phyloP scores from a whole-genome alignment of 2,888 invertebrate genomes.

The Minunthozetes semirufus region DNA sequence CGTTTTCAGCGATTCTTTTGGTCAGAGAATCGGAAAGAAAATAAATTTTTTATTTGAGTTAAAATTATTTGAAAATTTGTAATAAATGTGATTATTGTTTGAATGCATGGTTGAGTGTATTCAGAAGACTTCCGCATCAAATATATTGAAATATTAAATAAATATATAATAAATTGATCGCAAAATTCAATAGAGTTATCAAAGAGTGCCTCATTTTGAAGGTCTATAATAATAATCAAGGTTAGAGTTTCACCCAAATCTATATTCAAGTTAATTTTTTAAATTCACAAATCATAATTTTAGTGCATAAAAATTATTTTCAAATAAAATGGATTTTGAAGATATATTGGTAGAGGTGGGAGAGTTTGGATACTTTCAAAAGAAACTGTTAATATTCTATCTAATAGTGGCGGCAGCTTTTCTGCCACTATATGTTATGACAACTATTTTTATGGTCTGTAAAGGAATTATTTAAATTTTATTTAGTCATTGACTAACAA shows the following conservation, averaged over 20 bases:
- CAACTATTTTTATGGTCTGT: slow-evolving; percentile 60
- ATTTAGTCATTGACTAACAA: background rate
- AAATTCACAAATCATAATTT: no score
- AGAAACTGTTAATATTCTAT: slow-evolving; percentile 65
- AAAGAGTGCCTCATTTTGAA: background rate
- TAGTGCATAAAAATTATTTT: no score
- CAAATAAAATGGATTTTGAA: slow-evolving; percentile 43
- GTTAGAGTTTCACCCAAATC: no score
- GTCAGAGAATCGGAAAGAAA: no score
- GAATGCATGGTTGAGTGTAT: no score
- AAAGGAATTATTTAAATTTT: background rate
- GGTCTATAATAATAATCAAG: no score
- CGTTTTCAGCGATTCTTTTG: no score
- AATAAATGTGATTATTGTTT: no score
- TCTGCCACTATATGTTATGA: slow-evolving; percentile 46
- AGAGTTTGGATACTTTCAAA: slow-evolving; percentile 78
- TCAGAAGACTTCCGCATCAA: no score
- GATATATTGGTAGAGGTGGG: slow-evolving; percentile 64
- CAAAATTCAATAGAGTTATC: background rate
- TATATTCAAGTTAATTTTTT: no score
- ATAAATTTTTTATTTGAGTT: no score
- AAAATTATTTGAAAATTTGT: no score
- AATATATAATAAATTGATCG: background rate
- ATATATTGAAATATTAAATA: background rate
- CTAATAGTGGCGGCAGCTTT: slow-evolving; percentile 81